Evolutionary conservation across 1,140 invertebrate species (phyloP), one percentile per base, ranked within the genome.

Genomic region (Drosophila fuyamai): DNA sequence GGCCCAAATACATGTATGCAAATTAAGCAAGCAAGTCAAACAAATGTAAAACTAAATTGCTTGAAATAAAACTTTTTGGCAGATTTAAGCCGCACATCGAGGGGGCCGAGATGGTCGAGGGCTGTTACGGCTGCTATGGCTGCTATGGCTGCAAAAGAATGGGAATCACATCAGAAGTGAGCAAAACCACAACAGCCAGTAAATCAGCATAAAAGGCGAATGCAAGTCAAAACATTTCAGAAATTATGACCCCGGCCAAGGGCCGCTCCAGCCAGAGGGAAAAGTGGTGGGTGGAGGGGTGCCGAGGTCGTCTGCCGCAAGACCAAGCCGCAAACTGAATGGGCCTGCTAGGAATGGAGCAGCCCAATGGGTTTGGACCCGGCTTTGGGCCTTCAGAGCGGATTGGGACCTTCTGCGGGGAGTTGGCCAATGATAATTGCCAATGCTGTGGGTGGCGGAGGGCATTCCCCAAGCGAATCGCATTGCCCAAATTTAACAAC

Each of bases 221-320:
- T 88, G 83, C 83, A 88, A 88, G 83, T 88, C 83, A 89, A 88
- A 88, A 88, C 83, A 88, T 88, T 88, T 88, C 73, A 83, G 76
- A 84, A 88, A 88, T 88, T 88, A 88, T 88, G 83, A 83, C 83
- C 84, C 79, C 65, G 66, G 51, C 58, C 68, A 72, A 72, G 65
- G 46, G 54, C 51, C 67, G 50, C 5, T 36, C 32, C 7, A 4
- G 10, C 32, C 7, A 7, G 27, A 53, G 50, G 5, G 32, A 8
- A 13, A 53, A 36, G n/a, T 36, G 32, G 5, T 32, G 32, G 10
- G 65, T 61, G 23, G 23, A 44, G 51, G 46, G 41, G 63, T 55
- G 23, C 79, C 59, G 62, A 65, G 58, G 59, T 72, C 53, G 65
- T 50, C 44, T 58, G 73, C 77, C 72, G 29, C 79, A 88, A 60